Evolutionary conservation across 2,797 vertebrate species (phyloP), one percentile per base, ranked within the genome.

Genomic region (Leptatherina wallacei): DNA sequence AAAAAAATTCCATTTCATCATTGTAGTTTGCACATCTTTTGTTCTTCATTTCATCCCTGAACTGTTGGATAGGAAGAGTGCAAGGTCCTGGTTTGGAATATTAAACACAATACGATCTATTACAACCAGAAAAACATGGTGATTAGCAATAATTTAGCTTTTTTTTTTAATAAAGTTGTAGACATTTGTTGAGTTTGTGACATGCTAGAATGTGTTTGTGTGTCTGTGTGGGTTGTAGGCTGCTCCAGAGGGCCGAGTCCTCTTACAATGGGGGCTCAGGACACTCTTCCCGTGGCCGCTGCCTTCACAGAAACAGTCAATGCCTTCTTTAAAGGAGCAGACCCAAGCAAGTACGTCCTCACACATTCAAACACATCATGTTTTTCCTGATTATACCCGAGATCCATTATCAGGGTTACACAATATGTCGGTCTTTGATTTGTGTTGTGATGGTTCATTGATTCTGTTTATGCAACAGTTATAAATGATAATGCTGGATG

Each of bases 231-330:
- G 24, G 60, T 73, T 89, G 42, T 93, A 99, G 98, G 98, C 77
- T 98, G 97, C 2, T 99, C 98, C 6, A 90, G 98, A 88, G 98
- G 98, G 16, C 98, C 98, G 78, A 99, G 98, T 86, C 98, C 98
- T 61, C 94, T 99, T 49, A 99, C 98, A 62, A 99, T 99, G 97
- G 98, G 98, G 14, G 97, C 98, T 32, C 98, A 99, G 93, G 98
- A 99, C 91, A 99, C 97, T 0, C 96, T 99, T 52, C 98, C 98
- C 0, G 98, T 99, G 24, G 98, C 98, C 0, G 98, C 98, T 4
- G 98, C 98, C 12, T 99, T 99, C 92, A 99, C 98, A 3, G 98
- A 99, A 83, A 99, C 98, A 0, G 97, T 99, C 92, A 99, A 98
- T 12, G 95, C 97, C 20, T 97, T 98, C 87, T 99, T 99, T 91